phyloP scores from a whole-genome alignment of 1,140 invertebrate species.

The Cheumatopsyche charites region DNA sequence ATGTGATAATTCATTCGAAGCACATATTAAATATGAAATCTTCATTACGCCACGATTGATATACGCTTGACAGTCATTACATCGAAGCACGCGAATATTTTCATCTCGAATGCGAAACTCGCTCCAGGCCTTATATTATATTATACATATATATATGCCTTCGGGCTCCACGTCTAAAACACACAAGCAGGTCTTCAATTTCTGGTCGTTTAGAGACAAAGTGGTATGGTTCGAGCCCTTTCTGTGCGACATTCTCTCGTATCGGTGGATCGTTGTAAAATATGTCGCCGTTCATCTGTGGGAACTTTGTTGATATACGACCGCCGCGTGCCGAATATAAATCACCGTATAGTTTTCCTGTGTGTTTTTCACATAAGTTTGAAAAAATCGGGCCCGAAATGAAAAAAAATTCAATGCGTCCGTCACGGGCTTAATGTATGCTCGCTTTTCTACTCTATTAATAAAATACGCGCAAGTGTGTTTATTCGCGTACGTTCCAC shows the following conservation, averaged over 20 bases:
- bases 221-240: too few relatives aligned
- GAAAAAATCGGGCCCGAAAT: background rate
- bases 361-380: background rate
- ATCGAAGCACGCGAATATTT: too few relatives aligned
- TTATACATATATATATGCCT: too few relatives aligned
- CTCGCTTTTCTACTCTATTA: slow-evolving; percentile 11
- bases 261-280: slow-evolving; percentile 1
- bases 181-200: too few relatives aligned
- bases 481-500: slow-evolving; percentile 1
- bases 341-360: slow-evolving; percentile 29
- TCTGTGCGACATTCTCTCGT: background rate
- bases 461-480: background rate
- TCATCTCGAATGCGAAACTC: too few relatives aligned
- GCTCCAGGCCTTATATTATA: too few relatives aligned
- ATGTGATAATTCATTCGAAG: too few relatives aligned
- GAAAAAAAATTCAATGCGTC: slow-evolving; percentile 30
- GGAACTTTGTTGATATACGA: slow-evolving; percentile 31
- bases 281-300: slow-evolving; percentile 29
- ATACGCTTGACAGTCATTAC: too few relatives aligned
- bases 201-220: too few relatives aligned
- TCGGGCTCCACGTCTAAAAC: too few relatives aligned
- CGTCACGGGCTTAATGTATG: slow-evolving; percentile 11
- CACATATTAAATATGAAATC: too few relatives aligned
- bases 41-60: too few relatives aligned
- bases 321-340: slow-evolving; percentile 30